A percentile compares a stretch with the other conserved stretches of the same genome.
Evolutionary conservation across 2,888 invertebrate genomes (phyloP).

Genomic region (Mystacides longicornis): DNA sequence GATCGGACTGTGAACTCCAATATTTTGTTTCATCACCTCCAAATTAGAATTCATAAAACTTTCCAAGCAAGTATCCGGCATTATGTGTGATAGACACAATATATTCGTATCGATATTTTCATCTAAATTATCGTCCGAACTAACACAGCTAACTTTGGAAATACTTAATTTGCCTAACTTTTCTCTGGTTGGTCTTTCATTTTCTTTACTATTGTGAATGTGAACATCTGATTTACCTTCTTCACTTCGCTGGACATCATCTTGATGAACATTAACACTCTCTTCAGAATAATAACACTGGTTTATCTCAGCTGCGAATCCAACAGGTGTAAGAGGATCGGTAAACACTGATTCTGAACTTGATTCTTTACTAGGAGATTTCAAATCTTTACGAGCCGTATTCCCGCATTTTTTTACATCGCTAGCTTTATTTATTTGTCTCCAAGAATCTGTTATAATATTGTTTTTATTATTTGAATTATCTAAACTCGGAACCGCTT

Average conservation of each 20-base stretch:
- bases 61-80: slow-evolving; percentile 23
- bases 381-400: slow-evolving; percentile 28
- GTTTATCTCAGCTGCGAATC: slow-evolving; percentile 52
- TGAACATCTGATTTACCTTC: slow-evolving; percentile 16
- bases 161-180: slow-evolving; percentile 36
- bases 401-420: slow-evolving; percentile 10
- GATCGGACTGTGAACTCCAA: neutral
- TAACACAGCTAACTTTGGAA: slow-evolving; percentile 38
- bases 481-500: slow-evolving; percentile 6
- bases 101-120: slow-evolving; percentile 14
- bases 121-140: slow-evolving; percentile 29
- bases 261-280: slow-evolving; percentile 34
- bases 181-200: slow-evolving; percentile 8
- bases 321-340: slow-evolving; percentile 59
- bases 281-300: slow-evolving; percentile 57
- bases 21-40: slow-evolving; percentile 5
- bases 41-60: slow-evolving; percentile 18
- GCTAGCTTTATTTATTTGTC: slow-evolving; percentile 28
- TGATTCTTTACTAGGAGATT: slow-evolving; percentile 49
- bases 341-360: slow-evolving; percentile 70
- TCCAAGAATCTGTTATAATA: slow-evolving; percentile 32
- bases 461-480: slow-evolving; percentile 6
- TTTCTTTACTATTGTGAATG: slow-evolving; percentile 27
- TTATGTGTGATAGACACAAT: slow-evolving; percentile 17
- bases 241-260: slow-evolving; percentile 27